Evolutionary conservation across 1,140 invertebrate genomes (phyloP), one percentile per base, ranked within the genome.

Genomic region (Caerostris extrusa): DNA sequence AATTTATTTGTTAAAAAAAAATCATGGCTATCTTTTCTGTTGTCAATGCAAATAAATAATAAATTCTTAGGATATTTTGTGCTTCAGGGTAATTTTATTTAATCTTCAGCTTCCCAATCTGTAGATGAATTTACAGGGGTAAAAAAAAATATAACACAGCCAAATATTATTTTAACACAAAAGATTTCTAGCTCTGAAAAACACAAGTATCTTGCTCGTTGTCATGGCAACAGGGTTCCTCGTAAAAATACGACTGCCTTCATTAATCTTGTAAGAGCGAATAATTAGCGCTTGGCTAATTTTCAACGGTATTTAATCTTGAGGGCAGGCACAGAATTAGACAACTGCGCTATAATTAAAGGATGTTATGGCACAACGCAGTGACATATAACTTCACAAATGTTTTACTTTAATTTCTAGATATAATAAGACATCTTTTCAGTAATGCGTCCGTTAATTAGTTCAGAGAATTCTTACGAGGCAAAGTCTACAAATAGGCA

Each of bases 291-390:
- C 90, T 60, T 69, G 90, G 90, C 90, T 91, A 91, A 91, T 91
- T 91, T 91, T 91, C 90, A 81, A 81, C 69, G 90, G 69, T 91
- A 91, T 91, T 91, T 91, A 91, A 91, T 91, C 90, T 91, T 91
- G 7, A 91, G 71, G n/a, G 90, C 56, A 81, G 64, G 71, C 69
- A 50, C 50, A 91, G 60, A 91, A 91, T 91, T 91, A 91, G 90
- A 91, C 90, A 82, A 81, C 57, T 81, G 34, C 34, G 55, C 69
- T 81, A 91, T 82, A 88, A 91, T 91, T 91, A 91, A 91, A 91
- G 71, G 19, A 60, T 77, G 90, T 91, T 91, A 81, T 82, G 58
- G 34, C 57, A 91, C 69, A 91, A 91, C 50, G 82, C 56, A 91
- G 56, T 91, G 71, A 91, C 90, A 81, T 90, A 81, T 60, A 91